Evolutionary conservation across 2,888 invertebrate genomes (phyloP).

Genomic region (Brachyptera risi): DNA sequence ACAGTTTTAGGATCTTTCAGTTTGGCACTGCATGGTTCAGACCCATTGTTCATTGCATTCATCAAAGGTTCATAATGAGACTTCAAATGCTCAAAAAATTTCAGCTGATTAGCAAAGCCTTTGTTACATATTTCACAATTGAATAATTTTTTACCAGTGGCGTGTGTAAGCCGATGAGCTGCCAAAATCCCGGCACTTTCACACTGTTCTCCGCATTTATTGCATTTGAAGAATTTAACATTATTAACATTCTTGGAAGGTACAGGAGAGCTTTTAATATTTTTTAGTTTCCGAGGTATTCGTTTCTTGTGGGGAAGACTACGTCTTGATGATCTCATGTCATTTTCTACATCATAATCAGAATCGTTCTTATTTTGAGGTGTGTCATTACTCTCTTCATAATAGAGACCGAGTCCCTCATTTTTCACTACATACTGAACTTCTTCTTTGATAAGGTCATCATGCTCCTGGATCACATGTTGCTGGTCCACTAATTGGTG

Average conservation of each 20-base stretch:
- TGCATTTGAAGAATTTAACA: constrained; percentile 44
- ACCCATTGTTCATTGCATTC: constrained; percentile 17
- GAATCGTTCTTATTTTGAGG: constrained; percentile 43
- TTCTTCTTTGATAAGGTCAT: constrained; percentile 12
- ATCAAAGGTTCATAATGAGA: constrained; percentile 66
- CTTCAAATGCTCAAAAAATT: constrained; percentile 82
- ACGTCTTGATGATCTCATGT: constrained; percentile 46
- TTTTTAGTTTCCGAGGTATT: constrained; percentile 71
- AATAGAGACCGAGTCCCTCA: constrained; percentile 39
- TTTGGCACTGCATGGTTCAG: neutral
- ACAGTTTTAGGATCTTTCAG: constrained; percentile 4
- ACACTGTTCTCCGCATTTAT: constrained; percentile 48
- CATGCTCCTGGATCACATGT: neutral
- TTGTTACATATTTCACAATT: constrained; percentile 78
- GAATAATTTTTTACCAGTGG: constrained; percentile 44
- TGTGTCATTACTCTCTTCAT: constrained; percentile 34
- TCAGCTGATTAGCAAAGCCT: constrained; percentile 69
- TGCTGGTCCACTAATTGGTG: neutral
- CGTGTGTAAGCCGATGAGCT: constrained; percentile 37
- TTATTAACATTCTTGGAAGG: constrained; percentile 38
- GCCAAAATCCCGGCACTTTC: constrained; percentile 42
- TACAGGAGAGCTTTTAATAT: constrained; percentile 37
- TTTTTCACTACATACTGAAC: constrained; percentile 42
- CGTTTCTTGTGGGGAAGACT: constrained; percentile 83
- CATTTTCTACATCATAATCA: constrained; percentile 47